Base-by-base conservation (phyloP, 2,797 vertebrate genomes). In the Xenentodon cancila region DNA sequence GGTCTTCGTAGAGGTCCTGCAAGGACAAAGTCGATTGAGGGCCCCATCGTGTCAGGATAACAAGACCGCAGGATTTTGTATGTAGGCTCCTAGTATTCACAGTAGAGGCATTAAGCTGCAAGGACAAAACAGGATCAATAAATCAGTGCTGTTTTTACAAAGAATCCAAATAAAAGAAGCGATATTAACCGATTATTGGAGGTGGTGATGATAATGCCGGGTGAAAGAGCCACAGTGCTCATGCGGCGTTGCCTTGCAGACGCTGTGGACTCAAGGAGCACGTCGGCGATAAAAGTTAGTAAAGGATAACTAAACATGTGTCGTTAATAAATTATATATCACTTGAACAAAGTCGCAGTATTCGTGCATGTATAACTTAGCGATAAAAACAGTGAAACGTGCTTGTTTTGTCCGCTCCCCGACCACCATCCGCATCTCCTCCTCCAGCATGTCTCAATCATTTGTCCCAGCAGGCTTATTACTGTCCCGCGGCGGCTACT, bases 31-130 rank as follows among this genome's bases (percentile, higher is more conserved):
- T 54, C 65, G 49, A 46, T 52, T 3, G 64, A 74, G 13, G 48
- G 49, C 68, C 49, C 72, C 85, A 89, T 89, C 49, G 1, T 76
- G 73, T 45, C 59, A 44, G 37, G 72, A 43, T 34, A 4, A 21
- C 18, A 32, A 46, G 58, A 71, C 32, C 17, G 25, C 7, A 50
- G 51, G 32, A 53, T 52, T 51, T 37, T 62, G 70, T 53, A 47
- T 46, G 30, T 11, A 19, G 17, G 37, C 44, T 58, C 11, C n/a
- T 52, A 15, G 48, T 69, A 59, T 51, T 75, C 76, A 77, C 47
- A 44, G 53, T n/a, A 25, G 48, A 63, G 44, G 64, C 77, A 74
- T 59, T 32, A 37, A 68, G 51, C 84, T 90, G 81, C 30, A 62
- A 77, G 34, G 51, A 85, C 53, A 83, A 12, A 52, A 54, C 6